phyloP scores from a whole-genome alignment of 2,797 vertebrate genomes.

The Phyllotis vaccarum region DNA sequence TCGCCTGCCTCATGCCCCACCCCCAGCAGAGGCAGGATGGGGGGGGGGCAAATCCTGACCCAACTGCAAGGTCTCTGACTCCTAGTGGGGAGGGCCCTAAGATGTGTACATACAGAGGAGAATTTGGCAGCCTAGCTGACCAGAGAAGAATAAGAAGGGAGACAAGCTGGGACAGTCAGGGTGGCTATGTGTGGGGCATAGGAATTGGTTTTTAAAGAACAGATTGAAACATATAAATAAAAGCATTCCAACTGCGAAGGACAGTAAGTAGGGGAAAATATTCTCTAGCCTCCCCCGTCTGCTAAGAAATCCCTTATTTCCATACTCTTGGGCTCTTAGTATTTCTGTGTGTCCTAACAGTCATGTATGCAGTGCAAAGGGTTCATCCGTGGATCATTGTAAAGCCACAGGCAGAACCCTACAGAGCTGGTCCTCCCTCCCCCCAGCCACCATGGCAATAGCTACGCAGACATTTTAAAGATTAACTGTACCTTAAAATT shows the following conservation, averaged over 20 bases:
- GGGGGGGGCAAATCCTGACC: background rate
- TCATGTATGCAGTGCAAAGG: background rate
- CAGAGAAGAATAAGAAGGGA: background rate
- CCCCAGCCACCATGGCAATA: background rate
- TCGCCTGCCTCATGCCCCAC: too few species aligned
- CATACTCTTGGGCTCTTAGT: background rate
- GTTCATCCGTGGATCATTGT: background rate
- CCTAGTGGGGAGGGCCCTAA: background rate
- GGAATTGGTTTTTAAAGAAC: background rate
- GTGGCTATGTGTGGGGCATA: background rate
- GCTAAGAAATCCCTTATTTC: background rate
- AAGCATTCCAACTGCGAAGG: slow-evolving; percentile 30
- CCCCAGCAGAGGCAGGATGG: background rate
- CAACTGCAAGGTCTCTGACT: background rate
- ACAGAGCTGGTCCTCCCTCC: background rate
- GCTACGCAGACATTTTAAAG: background rate
- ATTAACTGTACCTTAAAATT: background rate
- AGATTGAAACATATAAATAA: background rate
- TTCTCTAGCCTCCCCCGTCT: background rate
- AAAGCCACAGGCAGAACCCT: background rate
- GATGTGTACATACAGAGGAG: background rate
- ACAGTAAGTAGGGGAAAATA: background rate
- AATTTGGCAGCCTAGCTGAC: background rate
- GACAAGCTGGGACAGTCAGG: background rate
- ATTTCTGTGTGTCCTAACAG: background rate